Percentiles rank a stretch among this genome's conserved stretches.
Conservation (phyloP, 2,113 vertebrate species). For the Mola mola region DNA sequence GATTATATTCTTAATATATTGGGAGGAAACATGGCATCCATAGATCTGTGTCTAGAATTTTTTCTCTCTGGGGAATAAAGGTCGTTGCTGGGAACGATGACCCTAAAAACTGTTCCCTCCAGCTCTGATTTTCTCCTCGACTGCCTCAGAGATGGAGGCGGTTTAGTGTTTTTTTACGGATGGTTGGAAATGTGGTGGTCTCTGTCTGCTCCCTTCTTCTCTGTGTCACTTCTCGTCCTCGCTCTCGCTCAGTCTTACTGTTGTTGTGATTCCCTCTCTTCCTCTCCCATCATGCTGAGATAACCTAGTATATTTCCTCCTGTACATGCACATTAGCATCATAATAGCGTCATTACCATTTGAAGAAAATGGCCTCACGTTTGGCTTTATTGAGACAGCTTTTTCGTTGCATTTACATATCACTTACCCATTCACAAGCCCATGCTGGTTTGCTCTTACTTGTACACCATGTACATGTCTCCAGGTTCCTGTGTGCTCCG, state of each 20-base stretch:
- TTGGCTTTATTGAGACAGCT: conserved; percentile 49
- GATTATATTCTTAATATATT: conserved; percentile 1
- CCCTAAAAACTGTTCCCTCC: conserved; percentile 81
- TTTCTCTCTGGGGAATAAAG: conserved; percentile 36
- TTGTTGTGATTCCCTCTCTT: conserved; percentile 24
- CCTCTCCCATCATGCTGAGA: conserved; percentile 42
- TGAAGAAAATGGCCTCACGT: conserved; percentile 57
- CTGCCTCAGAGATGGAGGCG: conserved; percentile 55
- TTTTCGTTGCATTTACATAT: conserved; percentile 64
- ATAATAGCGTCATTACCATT: conserved; percentile 64
- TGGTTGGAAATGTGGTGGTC: conserved; percentile 72
- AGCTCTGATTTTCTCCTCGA: conserved; percentile 80
- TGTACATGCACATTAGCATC: conserved; percentile 65
- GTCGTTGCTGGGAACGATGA: conserved; percentile 66
- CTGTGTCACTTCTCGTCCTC: conserved; percentile 41
- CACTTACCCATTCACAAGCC: conserved; percentile 45
- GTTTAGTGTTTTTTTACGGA: conserved; percentile 65
- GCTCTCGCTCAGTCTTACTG: conserved; percentile 30
- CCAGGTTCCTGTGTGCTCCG: conserved; percentile 24
- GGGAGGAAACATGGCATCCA: neutral
- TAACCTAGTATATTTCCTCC: conserved; percentile 56
- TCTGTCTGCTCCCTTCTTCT: conserved; percentile 42
- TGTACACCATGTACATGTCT: conserved; percentile 23
- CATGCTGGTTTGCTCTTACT: conserved; percentile 54
- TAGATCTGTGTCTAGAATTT: conserved; percentile 27